Evolutionary conservation across 2,888 invertebrate species (phyloP), one percentile per base, ranked within the genome.

Genomic region (Branchipolynoe longqiensis): DNA sequence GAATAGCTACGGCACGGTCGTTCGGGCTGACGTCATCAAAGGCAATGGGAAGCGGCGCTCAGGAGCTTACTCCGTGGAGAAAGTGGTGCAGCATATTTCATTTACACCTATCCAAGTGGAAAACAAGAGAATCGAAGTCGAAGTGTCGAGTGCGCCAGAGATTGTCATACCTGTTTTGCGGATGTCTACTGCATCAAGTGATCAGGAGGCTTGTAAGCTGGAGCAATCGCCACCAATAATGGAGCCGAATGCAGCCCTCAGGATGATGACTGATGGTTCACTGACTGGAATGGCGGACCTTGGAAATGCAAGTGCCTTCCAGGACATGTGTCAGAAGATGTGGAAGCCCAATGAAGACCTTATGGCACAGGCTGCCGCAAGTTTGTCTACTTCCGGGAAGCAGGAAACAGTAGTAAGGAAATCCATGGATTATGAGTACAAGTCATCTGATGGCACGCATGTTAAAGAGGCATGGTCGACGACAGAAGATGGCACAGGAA

Each of bases 1-100:
- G 14, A 48, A 78, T 78, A 48, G 78, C 14, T 78, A 78, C 28
- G 78, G 78, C 14, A 78, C 78, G 18, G 78, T 78, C n/a, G 78
- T 78, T 28, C 25, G 78, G 25, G 78, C 78, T 36, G 69, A 69
- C 25, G 36, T 33, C 4, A n/a, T 38, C 33, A 69, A 18, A n/a
- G 69, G 36, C 3, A 69, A 69, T 40, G 78, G 48, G n/a, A 54
- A 78, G 41, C 1, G 22, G 18, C 41, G 28, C 4, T 14, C 28
- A 25, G 78, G 78, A 48, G 41, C 78, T 6, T 78, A 78, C 25
- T 78, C 78, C n/a, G 54, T 54, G 8, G 78, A 78, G 14, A 78
- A 41, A 18, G 48, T 48, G 3, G 78, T 78, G 41, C 78, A 41
- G 25, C 78, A 78, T 48, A 48, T 78, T 25, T 41, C 78, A 12